These are phyloP conservation scores for Dryocosmus kuriphilus DNA, from an alignment of 2,888 invertebrate species.

Conservation along the genomic window DNA sequence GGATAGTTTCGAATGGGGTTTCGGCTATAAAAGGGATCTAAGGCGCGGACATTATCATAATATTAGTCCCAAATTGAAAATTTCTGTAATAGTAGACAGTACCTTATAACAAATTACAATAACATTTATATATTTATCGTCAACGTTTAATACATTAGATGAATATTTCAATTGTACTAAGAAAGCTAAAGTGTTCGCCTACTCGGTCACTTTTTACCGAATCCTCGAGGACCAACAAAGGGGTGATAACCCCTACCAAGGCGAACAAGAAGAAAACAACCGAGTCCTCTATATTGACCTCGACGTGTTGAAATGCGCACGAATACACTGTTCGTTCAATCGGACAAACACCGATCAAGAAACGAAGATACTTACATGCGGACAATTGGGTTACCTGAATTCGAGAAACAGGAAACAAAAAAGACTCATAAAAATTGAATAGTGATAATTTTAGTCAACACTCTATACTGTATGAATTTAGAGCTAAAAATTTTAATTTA, in stretches of 20 bases:
- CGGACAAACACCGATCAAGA: slow-evolving; percentile 57
- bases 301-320: slow-evolving; percentile 55
- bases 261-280: slow-evolving; percentile 1
- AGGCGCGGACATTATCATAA: too few species aligned
- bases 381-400: slow-evolving; percentile 34
- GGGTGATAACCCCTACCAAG: not conserved
- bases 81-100: too few species aligned
- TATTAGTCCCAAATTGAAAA: too few species aligned
- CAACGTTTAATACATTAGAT: not conserved
- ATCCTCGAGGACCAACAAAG: not conserved
- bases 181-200: not conserved
- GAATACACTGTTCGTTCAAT: slow-evolving; percentile 54
- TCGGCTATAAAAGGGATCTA: too few species aligned
- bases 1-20: too few species aligned
- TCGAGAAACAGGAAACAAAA: not conserved
- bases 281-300: slow-evolving; percentile 41
- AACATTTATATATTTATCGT: not conserved
- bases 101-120: not conserved
- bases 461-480: too few species aligned
- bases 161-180: not conserved
- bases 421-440: not conserved
- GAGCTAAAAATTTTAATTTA: not conserved
- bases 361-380: slow-evolving; percentile 16
- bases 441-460: not conserved
- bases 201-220: not conserved